A percentile compares a stretch with the other conserved stretches of the same genome.
These are phyloP conservation scores for Nymphalis c-album DNA, from an alignment of 2,888 invertebrate species.

Conservation along the genomic window DNA sequence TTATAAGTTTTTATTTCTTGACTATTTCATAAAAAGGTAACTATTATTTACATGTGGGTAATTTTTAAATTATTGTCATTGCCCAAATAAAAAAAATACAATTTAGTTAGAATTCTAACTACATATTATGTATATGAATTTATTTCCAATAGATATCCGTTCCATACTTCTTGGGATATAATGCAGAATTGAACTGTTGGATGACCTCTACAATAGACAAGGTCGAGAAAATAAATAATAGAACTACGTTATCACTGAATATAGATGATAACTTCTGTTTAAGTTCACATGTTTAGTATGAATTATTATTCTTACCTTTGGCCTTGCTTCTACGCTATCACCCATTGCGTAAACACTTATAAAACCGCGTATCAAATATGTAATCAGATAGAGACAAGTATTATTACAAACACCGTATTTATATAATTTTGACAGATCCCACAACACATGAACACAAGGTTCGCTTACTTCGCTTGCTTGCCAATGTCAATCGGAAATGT, in stretches of 20 bases:
- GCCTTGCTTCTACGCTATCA: conserved; percentile 61
- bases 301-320: conserved; percentile 68
- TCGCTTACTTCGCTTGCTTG: neutral
- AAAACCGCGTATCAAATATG: conserved; percentile 32
- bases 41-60: too few species aligned
- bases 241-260: conserved; percentile 14
- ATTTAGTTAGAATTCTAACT: neutral
- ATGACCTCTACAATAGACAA: conserved; percentile 65
- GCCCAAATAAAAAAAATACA: too few species aligned
- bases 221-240: conserved; percentile 56
- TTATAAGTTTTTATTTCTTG: too few species aligned
- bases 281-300: conserved; percentile 44
- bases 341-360: conserved; percentile 59
- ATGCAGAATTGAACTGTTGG: conserved; percentile 16
- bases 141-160: neutral
- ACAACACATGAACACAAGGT: neutral
- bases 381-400: conserved; percentile 15
- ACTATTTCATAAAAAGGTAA: too few species aligned
- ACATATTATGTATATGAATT: too few species aligned
- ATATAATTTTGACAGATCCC: conserved; percentile 19
- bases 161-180: neutral
- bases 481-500: neutral
- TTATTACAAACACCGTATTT: conserved; percentile 21
- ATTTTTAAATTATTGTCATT: too few species aligned
- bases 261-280: conserved; percentile 40